Evolutionary conservation across 1,140 invertebrate species (phyloP), one percentile per base, ranked within the genome.

Genomic region (Oedothorax gibbosus): DNA sequence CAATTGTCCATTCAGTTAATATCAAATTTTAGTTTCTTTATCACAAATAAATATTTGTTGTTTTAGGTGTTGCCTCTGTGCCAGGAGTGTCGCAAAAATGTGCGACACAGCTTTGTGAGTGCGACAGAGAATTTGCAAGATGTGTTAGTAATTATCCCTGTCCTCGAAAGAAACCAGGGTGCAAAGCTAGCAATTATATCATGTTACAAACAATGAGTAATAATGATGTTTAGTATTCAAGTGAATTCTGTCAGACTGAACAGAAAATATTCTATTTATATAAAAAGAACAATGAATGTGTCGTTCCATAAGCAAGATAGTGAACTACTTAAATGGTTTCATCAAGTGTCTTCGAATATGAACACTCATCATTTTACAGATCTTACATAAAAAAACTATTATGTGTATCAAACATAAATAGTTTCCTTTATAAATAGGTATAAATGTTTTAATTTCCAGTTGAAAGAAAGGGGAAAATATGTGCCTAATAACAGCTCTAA

Each of bases 41-140:
- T n/a, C n/a, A n/a, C 5, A 35, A 35, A 35, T 35, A 35, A 35
- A 35, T 35, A 35, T 35, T 35, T 35, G 35, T 35, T 35, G 35
- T 35, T 35, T 66, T 49, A 87, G 80, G 62, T 15, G 62, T 86
- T 14, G 73, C 81, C 54, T 64, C 65, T 9, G 72, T 82, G 15
- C 65, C 85, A 35, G 65, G 85, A 56, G 76, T 85, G 0, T 76
- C 86, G 21, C 92, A 92, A 20, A 89, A 92, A 3, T 97, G 96
- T 88, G 93, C 95, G 0, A 93, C 94, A 50, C 92, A 94, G 21
- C 91, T 97, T 3, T 97, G 96, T 88, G 95, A 97, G 89, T 97
- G 96, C 88, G 96, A 97, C 88, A 90, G 94, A 79, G 90, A 93
- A 53, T 93, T 97, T 85, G 94, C 95, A 0, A 93, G 95, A 88